Evolutionary conservation across 2,797 vertebrate species (phyloP).

Genomic region (Coccyzus lansbergi): DNA sequence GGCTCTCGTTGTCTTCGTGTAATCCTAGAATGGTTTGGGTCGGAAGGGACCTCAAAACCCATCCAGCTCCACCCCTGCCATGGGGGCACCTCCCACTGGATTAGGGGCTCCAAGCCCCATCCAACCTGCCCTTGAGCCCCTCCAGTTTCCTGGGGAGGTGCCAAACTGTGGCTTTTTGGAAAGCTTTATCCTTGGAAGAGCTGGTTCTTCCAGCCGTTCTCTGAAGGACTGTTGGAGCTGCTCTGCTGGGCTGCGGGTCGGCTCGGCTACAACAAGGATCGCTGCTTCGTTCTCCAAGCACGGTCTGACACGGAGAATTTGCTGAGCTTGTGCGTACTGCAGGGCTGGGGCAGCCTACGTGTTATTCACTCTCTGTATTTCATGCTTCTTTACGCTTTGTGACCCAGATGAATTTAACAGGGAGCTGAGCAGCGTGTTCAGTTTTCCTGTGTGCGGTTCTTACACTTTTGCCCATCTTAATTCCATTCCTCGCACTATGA

Average conservation of each 20-base stretch:
- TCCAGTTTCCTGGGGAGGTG: not conserved
- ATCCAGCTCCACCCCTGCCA: no score
- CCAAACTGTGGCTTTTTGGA: not conserved
- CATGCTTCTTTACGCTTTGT: not conserved
- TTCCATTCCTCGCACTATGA: not conserved
- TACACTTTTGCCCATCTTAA: not conserved
- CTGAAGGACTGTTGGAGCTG: not conserved
- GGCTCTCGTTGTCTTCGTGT: not conserved
- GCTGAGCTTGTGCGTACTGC: not conserved
- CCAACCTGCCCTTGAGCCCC: no score
- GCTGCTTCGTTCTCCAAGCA: not conserved
- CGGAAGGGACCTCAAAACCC: no score
- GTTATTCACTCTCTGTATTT: not conserved
- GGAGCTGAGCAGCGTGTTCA: not conserved
- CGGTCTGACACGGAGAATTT: not conserved
- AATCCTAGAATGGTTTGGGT: no score
- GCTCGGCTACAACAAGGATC: not conserved
- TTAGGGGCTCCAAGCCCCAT: no score
- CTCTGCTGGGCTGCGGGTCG: not conserved
- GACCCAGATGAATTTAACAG: constrained; percentile 11
- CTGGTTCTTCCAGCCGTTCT: not conserved
- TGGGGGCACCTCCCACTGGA: no score
- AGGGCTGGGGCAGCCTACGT: not conserved
- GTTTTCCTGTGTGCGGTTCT: not conserved
- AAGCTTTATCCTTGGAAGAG: not conserved